Evolutionary conservation across 2,797 vertebrate genomes (phyloP), one percentile per base, ranked within the genome.

Genomic region (Sparidentex hasta): DNA sequence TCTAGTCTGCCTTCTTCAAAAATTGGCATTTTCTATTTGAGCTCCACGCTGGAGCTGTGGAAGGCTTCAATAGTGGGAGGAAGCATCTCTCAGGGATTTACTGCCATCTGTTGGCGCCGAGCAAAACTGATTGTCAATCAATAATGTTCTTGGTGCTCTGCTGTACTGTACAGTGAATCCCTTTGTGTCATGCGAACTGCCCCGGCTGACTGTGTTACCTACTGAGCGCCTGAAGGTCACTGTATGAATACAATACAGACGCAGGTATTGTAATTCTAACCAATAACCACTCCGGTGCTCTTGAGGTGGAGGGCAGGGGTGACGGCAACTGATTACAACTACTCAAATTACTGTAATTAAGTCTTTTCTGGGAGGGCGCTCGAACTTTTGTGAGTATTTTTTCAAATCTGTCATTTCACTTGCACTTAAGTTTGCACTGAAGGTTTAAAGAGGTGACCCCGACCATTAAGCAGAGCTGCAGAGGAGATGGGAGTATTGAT

Each of bases 31-130:
- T 88, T 88, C 78, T 76, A 18, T 84, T 87, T 79, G 85, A 85
- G 88, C 57, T 77, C 11, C 27, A 84, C 59, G 70, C 64, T 71
- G 46, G 76, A 79, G 76, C 71, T 79, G 76, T 71, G 64, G 41
- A 59, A 67, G 78, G 62, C 68, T 72, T 76, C 84, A 80, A 72
- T 71, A 14, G 14, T 13, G 44, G 63, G n/a, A 58, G 75, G 64
- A 61, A 14, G 63, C 48, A 23, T 87, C 83, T 88, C 83, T 83
- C 78, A 84, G 91, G 90, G 90, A 78, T 65, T 83, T 93, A 94
- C 93, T 94, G 93, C 94, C 94, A 93, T 93, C 94, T 95, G 88
- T 93, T 93, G 94, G 93, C 78, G 8, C 50, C 11, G 7, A 74
- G 51, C 52, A 79, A 88, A 90, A 93, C 43, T 82, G 83, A 88